Evolutionary conservation across 2,888 invertebrate genomes (phyloP), one percentile per base, ranked within the genome.

Genomic region (Oscheius sp.): DNA sequence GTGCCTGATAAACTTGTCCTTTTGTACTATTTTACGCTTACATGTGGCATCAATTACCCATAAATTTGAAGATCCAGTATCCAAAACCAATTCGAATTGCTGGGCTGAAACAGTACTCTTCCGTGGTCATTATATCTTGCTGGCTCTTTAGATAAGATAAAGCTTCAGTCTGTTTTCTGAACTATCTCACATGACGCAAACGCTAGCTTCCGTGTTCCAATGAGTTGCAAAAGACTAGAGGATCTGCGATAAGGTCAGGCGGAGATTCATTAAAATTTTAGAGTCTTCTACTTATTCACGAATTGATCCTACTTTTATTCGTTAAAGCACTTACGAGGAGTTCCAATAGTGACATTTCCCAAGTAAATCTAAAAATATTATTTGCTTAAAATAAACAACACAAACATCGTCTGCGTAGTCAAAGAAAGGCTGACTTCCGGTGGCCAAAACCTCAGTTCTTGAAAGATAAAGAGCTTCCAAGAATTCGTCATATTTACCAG

Each of bases 271-370:
- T n/a, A n/a, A n/a, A n/a, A n/a, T n/a, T n/a, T n/a, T n/a, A n/a
- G n/a, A n/a, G n/a, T n/a, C n/a, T n/a, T n/a, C n/a, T n/a, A n/a
- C n/a, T n/a, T n/a, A n/a, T n/a, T n/a, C n/a, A n/a, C n/a, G n/a
- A n/a, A n/a, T n/a, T n/a, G n/a, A n/a, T n/a, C n/a, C n/a, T n/a
- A n/a, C n/a, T n/a, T n/a, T n/a, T n/a, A n/a, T n/a, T n/a, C n/a
- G n/a, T n/a, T n/a, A n/a, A n/a, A n/a, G n/a, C n/a, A 55, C 55
- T 34, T 55, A 55, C 55, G 53, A 31, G 79, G 79, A 20, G 83
- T 81, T 74, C 83, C 83, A 58, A 82, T 71, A 52, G 81, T 78
- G 74, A 82, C 80, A 75, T 81, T 78, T 69, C 80, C 82, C 67
- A 83, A 77, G 73, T 83, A 83, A 79, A 83, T 82, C n/a, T n/a